Percentiles rank a stretch among this genome's conserved stretches.
These are phyloP conservation scores for Coluber constrictor DNA, from an alignment of 2,797 vertebrate species.

Conservation along the genomic window DNA sequence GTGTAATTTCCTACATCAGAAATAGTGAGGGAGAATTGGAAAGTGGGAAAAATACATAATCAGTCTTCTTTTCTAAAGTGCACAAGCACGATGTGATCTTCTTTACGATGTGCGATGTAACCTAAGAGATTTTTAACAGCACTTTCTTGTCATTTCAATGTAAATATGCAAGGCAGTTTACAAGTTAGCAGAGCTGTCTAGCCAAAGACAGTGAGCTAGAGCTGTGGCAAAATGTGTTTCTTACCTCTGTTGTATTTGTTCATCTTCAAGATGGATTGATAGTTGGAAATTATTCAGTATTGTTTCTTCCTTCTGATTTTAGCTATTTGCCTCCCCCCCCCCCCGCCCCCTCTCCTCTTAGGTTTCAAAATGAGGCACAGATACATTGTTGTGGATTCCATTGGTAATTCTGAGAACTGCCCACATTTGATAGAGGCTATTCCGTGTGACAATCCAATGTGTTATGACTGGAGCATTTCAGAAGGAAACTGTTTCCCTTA, in stretches of 20 bases:
- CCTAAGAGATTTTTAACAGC: background rate
- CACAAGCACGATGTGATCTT: background rate
- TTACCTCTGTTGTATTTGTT: background rate
- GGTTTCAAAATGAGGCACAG: constrained; percentile 86
- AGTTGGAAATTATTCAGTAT: background rate
- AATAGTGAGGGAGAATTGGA: background rate
- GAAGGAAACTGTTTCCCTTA: constrained; percentile 75
- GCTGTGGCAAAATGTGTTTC: background rate
- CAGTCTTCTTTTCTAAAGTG: background rate
- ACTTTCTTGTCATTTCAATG: background rate
- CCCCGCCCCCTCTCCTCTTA: constrained; percentile 45
- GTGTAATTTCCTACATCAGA: background rate
- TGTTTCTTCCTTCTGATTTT: background rate
- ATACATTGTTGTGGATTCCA: constrained; percentile 74
- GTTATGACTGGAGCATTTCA: constrained; percentile 78
- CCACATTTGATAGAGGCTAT: constrained; percentile 84
- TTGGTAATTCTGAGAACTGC: constrained; percentile 70
- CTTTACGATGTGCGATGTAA: background rate
- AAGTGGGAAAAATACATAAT: background rate
- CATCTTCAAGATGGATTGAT: background rate
- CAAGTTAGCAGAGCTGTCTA: background rate
- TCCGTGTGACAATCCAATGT: constrained; percentile 85
- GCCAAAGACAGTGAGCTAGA: background rate
- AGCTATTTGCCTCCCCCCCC: background rate
- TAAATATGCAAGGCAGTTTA: background rate